Base-by-base conservation (phyloP, 2,888 invertebrate species). In the Darwinula stevensoni region DNA sequence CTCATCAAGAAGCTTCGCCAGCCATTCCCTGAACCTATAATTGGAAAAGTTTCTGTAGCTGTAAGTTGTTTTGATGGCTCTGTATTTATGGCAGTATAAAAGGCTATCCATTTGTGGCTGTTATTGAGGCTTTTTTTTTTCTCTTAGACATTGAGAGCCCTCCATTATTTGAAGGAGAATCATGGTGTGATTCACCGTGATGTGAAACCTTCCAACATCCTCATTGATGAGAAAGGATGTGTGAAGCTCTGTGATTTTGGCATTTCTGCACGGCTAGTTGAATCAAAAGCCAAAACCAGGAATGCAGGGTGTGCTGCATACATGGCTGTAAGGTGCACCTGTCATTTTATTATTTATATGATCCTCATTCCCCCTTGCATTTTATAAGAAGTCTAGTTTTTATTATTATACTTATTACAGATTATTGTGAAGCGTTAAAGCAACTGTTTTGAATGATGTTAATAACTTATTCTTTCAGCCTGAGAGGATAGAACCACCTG, bases 191-290 rank as follows among this genome's bases (percentile, higher is more conserved):
- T 94, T 48, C 94, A 94, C 54, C 66, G 91, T 50, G 91, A 94
- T 58, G 84, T 94, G 33, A 94, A 94, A 52, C 97, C 97, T 30
- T 91, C 91, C 44, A 99, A 97, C 58, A 97, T 99, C 43, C 60
- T 97, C 39, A 61, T 97, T 41, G 91, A 94, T 53, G 74, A 78
- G 53, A 68, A 67, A 47, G 94, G 94, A 14, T 75, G 75, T 45
- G 78, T 97, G 5, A 97, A 99, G 54, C 59, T 97, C 18, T 99
- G 97, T 58, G 97, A 99, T 63, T 97, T 97, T 59, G 97, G 97
- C 41, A 97, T 97, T 51, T 91, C 91, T 49, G 97, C 94, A 14
- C 66, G 86, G 36, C 62, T 97, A 37, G 91, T 94, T 18, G 91
- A 94, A 59, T 94, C 91, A 31, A 86, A 88, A 59, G 94, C 91